These are phyloP conservation scores for Camponotus pennsylvanicus DNA, from an alignment of 1,140 invertebrate genomes.

Conservation along the genomic window DNA sequence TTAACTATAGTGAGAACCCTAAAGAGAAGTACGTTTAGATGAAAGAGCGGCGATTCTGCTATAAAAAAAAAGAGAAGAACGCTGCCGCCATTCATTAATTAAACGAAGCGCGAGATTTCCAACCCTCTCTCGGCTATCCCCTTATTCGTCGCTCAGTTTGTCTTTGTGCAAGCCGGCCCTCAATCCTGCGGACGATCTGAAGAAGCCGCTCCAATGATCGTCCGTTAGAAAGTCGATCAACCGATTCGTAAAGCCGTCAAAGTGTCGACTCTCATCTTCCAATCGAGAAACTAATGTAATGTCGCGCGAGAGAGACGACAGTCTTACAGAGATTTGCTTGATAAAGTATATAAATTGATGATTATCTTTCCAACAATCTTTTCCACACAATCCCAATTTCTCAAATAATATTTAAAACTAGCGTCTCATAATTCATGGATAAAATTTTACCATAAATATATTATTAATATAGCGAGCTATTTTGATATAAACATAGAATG, in stretches of 20 bases:
- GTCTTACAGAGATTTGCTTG: not conserved
- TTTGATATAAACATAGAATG: not conserved
- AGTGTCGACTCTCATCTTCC: conserved; percentile 34
- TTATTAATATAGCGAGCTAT: not conserved
- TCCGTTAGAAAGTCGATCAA: conserved; percentile 77
- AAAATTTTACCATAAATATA: not conserved
- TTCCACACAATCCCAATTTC: not conserved
- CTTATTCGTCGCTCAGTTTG: conserved; percentile 34
- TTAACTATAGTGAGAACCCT: conserved; percentile 63
- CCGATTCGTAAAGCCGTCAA: conserved; percentile 66
- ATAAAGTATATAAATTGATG: too few species aligned
- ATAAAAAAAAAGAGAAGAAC: conserved; percentile 27
- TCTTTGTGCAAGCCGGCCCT: conserved; percentile 72
- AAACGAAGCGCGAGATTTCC: conserved; percentile 84
- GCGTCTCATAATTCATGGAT: not conserved
- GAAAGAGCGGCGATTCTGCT: conserved; percentile 51
- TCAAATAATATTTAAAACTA: not conserved
- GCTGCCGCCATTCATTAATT: conserved; percentile 82
- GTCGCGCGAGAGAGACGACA: not conserved
- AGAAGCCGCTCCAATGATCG: conserved; percentile 68
- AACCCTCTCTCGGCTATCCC: conserved; percentile 63
- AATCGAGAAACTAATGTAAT: conserved; percentile 18
- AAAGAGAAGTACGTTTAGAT: conserved; percentile 59
- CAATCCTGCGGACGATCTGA: conserved; percentile 69
- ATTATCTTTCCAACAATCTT: not conserved